phyloP scores from a whole-genome alignment of 2,113 vertebrate species.

The Antigone vipio region DNA sequence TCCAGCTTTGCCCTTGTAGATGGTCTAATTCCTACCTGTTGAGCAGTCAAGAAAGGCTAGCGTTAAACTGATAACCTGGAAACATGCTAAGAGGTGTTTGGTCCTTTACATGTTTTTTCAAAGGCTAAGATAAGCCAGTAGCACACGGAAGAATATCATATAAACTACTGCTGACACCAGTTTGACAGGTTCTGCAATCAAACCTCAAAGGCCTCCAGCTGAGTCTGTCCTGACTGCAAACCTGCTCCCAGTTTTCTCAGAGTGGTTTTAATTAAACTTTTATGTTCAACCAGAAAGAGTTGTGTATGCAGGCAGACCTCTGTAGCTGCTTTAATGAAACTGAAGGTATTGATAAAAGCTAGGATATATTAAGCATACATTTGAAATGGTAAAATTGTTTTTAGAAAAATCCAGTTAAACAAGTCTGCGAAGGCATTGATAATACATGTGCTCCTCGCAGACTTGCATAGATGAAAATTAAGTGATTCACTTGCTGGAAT shows the following conservation, averaged over 20 bases:
- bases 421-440: background rate
- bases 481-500: background rate
- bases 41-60: background rate
- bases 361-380: background rate
- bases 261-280: slow-evolving; percentile 41
- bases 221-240: background rate
- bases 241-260: background rate
- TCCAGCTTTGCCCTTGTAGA: background rate
- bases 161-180: background rate
- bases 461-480: background rate
- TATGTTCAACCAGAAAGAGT: background rate
- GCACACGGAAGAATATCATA: rapidly evolving
- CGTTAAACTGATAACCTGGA: background rate
- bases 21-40: background rate
- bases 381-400: background rate
- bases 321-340: background rate
- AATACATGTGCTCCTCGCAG: background rate
- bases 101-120: background rate
- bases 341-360: background rate
- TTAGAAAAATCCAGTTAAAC: background rate
- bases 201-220: slow-evolving; percentile 8
- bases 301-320: background rate
- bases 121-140: background rate
- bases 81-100: background rate
- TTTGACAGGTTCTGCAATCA: background rate